Evolutionary conservation across 64 coral and sea anemone genomes (phyloP).

Genomic region (Orbicella faveolata): DNA sequence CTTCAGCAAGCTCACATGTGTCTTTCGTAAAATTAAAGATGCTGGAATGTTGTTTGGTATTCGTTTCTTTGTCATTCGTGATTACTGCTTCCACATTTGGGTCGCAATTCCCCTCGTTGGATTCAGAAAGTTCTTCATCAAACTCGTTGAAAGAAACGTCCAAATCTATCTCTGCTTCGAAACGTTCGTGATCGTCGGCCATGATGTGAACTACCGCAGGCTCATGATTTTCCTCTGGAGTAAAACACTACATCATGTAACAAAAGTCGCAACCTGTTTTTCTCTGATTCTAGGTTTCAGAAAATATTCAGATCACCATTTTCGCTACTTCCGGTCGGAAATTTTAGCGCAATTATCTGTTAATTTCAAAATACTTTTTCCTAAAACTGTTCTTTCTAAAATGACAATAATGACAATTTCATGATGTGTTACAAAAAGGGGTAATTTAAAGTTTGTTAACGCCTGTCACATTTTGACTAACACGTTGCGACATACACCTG

Average conservation of each 20-base stretch:
- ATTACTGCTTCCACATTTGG: not conserved
- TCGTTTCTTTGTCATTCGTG: not conserved
- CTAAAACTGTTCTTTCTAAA: not conserved
- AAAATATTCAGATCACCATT: not conserved
- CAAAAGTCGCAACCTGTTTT: not conserved
- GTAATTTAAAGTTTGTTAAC: not conserved
- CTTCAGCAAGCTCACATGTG: not conserved
- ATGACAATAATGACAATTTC: not conserved
- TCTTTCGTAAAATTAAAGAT: not conserved
- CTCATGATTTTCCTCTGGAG: not conserved
- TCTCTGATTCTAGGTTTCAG: not conserved
- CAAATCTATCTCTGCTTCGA: slow-evolving; percentile 10
- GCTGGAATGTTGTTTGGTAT: not conserved
- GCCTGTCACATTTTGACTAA: slow-evolving; percentile 15
- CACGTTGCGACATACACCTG: not conserved
- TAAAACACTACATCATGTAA: not conserved
- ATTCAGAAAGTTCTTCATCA: not conserved
- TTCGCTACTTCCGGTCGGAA: not conserved
- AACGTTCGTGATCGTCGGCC: slow-evolving; percentile 7
- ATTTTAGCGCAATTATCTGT: not conserved
- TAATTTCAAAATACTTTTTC: not conserved
- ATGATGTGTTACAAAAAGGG: not conserved
- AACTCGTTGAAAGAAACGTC: slow-evolving; percentile 36
- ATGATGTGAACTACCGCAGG: slow-evolving; percentile 9
- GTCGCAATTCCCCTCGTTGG: not conserved